Evolutionary conservation across 2,888 invertebrate species (phyloP).

Genomic region (Blomia tropicalis): DNA sequence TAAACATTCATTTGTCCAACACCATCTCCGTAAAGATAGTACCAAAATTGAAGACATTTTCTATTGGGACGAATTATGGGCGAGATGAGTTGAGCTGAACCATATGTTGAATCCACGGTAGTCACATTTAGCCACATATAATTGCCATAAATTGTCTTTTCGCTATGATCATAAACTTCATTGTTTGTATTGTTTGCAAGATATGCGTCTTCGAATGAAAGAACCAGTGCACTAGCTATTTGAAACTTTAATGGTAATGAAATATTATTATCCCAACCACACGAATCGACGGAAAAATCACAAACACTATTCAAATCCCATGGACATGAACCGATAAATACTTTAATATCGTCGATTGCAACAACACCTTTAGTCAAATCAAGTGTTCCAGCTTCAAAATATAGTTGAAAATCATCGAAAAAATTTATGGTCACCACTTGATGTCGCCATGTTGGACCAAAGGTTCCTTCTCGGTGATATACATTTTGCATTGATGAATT

Average conservation of each 20-base stretch:
- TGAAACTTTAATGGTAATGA: background rate
- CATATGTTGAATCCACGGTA: no score
- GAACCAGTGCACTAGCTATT: background rate
- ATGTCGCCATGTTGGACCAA: slow-evolving; percentile 27
- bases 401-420: slow-evolving; percentile 20
- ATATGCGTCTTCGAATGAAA: background rate
- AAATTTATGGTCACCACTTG: slow-evolving; percentile 24
- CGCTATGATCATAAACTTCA: background rate
- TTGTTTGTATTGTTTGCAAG: background rate
- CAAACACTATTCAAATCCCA: slow-evolving; percentile 26
- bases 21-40: slow-evolving; percentile 26
- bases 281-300: slow-evolving; percentile 26
- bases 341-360: background rate
- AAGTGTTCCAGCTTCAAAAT: slow-evolving; percentile 23
- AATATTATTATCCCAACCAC: slow-evolving; percentile 22
- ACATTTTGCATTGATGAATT: background rate
- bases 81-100: background rate
- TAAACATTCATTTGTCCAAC: slow-evolving; percentile 27
- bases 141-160: background rate
- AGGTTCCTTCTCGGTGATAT: slow-evolving; percentile 19
- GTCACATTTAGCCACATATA: background rate
- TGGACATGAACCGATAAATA: slow-evolving; percentile 23
- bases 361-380: background rate
- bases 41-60: slow-evolving; percentile 28
- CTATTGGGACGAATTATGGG: slow-evolving; percentile 21